phyloP scores from a whole-genome alignment of 2,113 vertebrate genomes.

The Rattus rattus region DNA sequence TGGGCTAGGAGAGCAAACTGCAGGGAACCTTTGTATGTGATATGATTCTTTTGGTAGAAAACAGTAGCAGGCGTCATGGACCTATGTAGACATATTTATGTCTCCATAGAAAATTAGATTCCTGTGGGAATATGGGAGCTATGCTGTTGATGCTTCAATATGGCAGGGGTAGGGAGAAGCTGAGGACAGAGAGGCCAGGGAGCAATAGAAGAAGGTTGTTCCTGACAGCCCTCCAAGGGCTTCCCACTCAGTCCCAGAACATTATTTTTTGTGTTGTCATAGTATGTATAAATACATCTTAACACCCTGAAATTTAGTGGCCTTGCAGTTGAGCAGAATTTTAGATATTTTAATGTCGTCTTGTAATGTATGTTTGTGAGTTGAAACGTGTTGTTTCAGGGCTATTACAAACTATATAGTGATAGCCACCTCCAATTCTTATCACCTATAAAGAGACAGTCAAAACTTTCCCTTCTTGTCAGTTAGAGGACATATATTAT shows the following conservation, averaged over 20 bases:
- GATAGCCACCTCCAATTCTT: background rate
- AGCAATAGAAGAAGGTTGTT: no score
- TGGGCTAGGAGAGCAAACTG: background rate
- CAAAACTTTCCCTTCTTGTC: background rate
- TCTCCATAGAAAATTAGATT: background rate
- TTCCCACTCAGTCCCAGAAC: background rate
- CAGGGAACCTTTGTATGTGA: background rate
- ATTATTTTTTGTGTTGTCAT: no score
- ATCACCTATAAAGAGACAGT: background rate
- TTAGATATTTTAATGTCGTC: background rate
- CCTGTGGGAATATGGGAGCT: background rate
- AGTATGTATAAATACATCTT: background rate
- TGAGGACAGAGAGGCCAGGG: background rate
- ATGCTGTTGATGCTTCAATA: fast-evolving
- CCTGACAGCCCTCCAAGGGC: fast-evolving
- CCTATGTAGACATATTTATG: no score
- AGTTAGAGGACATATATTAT: background rate
- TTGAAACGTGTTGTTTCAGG: no score
- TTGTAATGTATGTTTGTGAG: background rate
- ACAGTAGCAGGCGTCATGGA: background rate
- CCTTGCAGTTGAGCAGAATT: background rate
- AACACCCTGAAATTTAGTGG: background rate
- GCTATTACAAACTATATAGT: background rate
- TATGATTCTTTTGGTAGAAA: background rate
- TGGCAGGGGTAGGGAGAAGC: no score